phyloP scores from a whole-genome alignment of 2,797 vertebrate species.

The Staurois parvus region DNA sequence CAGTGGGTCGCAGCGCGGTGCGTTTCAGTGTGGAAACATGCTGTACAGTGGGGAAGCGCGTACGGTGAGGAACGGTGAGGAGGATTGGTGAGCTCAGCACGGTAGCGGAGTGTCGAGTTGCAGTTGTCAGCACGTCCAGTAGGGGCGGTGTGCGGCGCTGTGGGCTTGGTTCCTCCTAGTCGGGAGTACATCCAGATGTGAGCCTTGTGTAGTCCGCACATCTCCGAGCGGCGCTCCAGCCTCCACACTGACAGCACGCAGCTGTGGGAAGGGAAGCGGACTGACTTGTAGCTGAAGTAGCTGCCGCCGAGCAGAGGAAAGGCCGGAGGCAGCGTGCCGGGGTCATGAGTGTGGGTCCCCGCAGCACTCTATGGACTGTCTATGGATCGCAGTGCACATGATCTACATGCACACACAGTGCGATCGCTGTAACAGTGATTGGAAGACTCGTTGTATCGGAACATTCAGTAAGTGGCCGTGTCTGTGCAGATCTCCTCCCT shows the following conservation, averaged over 20 bases:
- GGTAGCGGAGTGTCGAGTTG: background rate
- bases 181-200: slow-evolving; percentile 34
- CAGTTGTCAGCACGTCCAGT: background rate
- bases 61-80: too few species aligned
- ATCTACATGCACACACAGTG: too few species aligned
- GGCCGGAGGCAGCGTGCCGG: background rate
- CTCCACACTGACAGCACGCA: background rate
- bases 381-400: background rate
- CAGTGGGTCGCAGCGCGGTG: too few species aligned
- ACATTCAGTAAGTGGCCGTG: too few species aligned
- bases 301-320: background rate
- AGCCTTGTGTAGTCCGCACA: background rate
- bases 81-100: too few species aligned
- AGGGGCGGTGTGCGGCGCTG: background rate
- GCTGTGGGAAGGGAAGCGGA: slow-evolving; percentile 15
- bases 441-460: too few species aligned
- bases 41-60: too few species aligned
- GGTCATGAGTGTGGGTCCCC: background rate
- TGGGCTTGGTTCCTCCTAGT: background rate
- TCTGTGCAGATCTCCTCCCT: too few species aligned
- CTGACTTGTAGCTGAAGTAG: background rate
- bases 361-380: background rate
- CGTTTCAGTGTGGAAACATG: too few species aligned
- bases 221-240: background rate
- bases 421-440: too few species aligned